Conservation (phyloP, 2,888 invertebrate genomes). For the Chesias legatella region DNA sequence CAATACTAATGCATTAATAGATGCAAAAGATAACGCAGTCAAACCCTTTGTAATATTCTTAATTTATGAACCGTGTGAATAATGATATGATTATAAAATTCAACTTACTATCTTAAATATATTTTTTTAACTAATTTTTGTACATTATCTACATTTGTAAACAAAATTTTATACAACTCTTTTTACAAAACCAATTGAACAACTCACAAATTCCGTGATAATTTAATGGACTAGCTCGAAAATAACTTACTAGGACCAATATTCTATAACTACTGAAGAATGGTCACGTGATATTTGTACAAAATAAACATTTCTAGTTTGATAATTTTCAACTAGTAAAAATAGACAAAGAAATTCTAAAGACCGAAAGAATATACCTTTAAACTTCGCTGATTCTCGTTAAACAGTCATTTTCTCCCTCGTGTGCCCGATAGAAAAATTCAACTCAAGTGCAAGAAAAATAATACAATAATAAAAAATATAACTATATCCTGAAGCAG, state of each 20-base stretch:
- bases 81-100: conserved; percentile 79
- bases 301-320: conserved; percentile 42
- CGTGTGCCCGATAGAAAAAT: too few relatives aligned
- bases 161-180: conserved; percentile 53
- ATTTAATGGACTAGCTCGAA: conserved; percentile 74
- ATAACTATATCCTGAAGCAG: too few relatives aligned
- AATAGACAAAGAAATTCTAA: too few relatives aligned
- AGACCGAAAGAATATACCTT: too few relatives aligned
- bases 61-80: conserved; percentile 50
- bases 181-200: conserved; percentile 47
- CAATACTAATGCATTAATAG: conserved; percentile 16
- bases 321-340: too few relatives aligned
- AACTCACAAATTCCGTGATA: conserved; percentile 45
- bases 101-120: conserved; percentile 67
- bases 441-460: too few relatives aligned
- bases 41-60: conserved; percentile 38
- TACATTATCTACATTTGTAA: conserved; percentile 74
- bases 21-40: conserved; percentile 28
- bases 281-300: conserved; percentile 69
- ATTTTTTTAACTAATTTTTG: conserved; percentile 66
- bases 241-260: conserved; percentile 76
- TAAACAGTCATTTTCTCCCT: too few relatives aligned
- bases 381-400: too few relatives aligned
- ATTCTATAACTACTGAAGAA: conserved; percentile 62
- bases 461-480: too few relatives aligned